Evolutionary conservation across 92 coral and sea anemone genomes (phyloP).

Genomic region (Porites cylindrica): DNA sequence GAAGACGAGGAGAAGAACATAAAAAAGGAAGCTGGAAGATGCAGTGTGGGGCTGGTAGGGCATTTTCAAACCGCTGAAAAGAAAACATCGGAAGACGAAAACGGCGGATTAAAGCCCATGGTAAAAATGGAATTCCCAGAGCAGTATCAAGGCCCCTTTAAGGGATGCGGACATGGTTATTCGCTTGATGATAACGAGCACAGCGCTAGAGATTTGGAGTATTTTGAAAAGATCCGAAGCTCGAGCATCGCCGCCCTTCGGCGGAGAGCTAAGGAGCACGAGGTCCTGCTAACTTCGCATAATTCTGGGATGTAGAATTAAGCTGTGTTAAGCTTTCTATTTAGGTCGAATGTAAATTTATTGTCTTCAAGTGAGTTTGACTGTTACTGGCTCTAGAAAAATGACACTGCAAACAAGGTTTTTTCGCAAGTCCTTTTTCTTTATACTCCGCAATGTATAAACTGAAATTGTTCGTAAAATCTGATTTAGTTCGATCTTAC

Average conservation of each 20-base stretch:
- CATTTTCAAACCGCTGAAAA: conserved; percentile 24
- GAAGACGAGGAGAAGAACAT: conserved; percentile 7
- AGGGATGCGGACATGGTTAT: conserved; percentile 24
- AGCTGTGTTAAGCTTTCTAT: background rate
- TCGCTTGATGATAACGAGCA: conserved; percentile 5
- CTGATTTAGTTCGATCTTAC: background rate
- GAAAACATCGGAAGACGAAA: conserved; percentile 21
- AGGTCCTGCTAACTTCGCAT: conserved; percentile 60
- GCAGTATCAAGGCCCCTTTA: conserved; percentile 34
- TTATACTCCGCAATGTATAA: too few relatives aligned
- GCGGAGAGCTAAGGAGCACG: conserved; percentile 88
- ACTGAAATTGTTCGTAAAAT: background rate
- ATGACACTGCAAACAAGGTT: background rate
- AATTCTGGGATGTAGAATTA: conserved; percentile 29
- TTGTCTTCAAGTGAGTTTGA: background rate
- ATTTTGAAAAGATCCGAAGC: conserved; percentile 76
- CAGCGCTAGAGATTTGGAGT: conserved; percentile 53
- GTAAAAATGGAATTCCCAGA: conserved; percentile 66
- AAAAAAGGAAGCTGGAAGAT: background rate
- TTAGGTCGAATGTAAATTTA: background rate
- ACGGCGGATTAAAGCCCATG: background rate
- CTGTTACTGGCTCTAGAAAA: background rate
- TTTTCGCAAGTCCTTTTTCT: background rate
- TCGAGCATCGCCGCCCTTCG: conserved; percentile 88
- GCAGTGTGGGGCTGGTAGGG: background rate